A percentile compares a stretch with the other conserved stretches of the same genome.
phyloP scores from a whole-genome alignment of 2,888 invertebrate genomes.

The Zhengitettix transpicula region DNA sequence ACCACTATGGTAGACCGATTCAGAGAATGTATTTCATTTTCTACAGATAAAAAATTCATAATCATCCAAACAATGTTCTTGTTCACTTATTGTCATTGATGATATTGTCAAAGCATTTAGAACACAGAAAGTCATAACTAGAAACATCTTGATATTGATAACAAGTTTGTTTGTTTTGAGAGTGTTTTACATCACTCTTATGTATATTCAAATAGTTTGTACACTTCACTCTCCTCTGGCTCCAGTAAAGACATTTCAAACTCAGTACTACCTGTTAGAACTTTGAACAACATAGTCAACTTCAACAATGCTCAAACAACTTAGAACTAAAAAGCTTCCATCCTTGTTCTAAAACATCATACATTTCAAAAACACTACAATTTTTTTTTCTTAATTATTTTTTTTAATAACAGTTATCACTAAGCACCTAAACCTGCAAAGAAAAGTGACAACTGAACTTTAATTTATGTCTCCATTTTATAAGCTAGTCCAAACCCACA shows the following conservation, averaged over 20 bases:
- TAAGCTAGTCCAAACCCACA: neutral
- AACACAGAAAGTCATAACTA: neutral
- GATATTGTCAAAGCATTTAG: neutral
- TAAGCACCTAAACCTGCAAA: too few species aligned
- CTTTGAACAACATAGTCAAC: neutral
- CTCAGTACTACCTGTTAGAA: too few species aligned
- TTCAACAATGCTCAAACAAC: too few species aligned
- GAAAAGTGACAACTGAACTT: neutral
- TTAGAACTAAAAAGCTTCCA: too few species aligned
- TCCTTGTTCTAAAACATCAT: too few species aligned
- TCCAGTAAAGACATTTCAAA: neutral
- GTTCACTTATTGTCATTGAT: too few species aligned
- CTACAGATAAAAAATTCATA: conserved; percentile 15
- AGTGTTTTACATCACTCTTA: neutral
- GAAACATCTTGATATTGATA: neutral
- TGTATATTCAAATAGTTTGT: neutral
- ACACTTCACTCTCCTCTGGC: neutral
- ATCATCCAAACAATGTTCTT: too few species aligned
- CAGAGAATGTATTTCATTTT: neutral
- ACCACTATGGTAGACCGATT: neutral
- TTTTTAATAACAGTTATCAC: too few species aligned
- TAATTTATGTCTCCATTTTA: neutral
- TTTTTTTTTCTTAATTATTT: too few species aligned
- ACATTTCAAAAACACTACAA: too few species aligned
- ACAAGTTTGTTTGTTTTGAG: neutral